A percentile compares a stretch with the other conserved stretches of the same genome.
Evolutionary conservation across 2,888 invertebrate genomes (phyloP).

Genomic region (Philereme vetulata): DNA sequence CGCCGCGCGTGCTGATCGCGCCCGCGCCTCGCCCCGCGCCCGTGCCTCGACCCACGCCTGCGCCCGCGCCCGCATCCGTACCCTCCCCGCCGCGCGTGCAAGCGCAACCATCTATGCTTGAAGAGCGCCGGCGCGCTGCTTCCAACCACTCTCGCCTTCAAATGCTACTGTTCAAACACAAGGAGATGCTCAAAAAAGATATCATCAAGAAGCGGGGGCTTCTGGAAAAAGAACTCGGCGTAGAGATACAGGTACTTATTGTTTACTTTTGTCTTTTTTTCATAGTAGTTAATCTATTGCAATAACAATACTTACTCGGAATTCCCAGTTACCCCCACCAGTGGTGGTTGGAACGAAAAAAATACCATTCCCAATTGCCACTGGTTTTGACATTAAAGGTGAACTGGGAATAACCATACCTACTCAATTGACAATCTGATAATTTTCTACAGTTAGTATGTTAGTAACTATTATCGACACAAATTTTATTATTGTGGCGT

Average conservation of each 20-base stretch:
- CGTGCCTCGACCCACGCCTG: not conserved
- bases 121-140: constrained; percentile 81
- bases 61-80: constrained; percentile 15
- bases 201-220: constrained; percentile 95
- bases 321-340: too few relatives aligned
- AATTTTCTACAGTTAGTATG: too few relatives aligned
- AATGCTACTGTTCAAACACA: constrained; percentile 92
- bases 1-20: constrained; percentile 38
- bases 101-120: constrained; percentile 50
- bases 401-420: too few relatives aligned
- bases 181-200: constrained; percentile 96
- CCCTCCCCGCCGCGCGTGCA: constrained; percentile 39
- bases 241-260: constrained; percentile 89
- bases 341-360: too few relatives aligned
- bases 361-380: too few relatives aligned
- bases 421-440: too few relatives aligned
- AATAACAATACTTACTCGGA: too few relatives aligned
- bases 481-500: too few relatives aligned
- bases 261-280: too few relatives aligned
- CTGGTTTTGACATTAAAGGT: too few relatives aligned
- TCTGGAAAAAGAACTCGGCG: constrained; percentile 94
- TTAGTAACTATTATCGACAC: too few relatives aligned
- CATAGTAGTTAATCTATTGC: too few relatives aligned
- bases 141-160: constrained; percentile 86
- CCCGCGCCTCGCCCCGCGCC: constrained; percentile 38